Conservation (phyloP, 64 coral and sea anemone genomes). For the Stylophora pistillata region DNA sequence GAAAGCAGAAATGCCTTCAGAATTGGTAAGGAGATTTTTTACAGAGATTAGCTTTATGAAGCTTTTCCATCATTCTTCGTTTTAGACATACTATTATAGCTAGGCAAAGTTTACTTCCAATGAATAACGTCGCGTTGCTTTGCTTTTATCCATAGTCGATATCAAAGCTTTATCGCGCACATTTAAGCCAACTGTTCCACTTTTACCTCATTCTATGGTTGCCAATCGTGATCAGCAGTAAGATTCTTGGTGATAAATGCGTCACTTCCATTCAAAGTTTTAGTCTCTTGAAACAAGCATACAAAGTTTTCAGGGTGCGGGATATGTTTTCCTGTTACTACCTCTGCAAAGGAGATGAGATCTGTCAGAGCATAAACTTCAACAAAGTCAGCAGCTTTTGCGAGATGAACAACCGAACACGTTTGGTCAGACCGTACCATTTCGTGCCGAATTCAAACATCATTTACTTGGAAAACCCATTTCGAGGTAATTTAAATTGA, state of each 20-base stretch:
- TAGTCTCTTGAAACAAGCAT: conserved; percentile 23
- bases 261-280: conserved; percentile 47
- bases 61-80: too few relatives aligned
- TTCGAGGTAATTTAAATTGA: conserved; percentile 35
- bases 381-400: conserved; percentile 35
- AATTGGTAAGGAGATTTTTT: too few relatives aligned
- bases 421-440: background rate
- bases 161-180: background rate
- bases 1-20: too few relatives aligned
- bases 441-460: background rate
- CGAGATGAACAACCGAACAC: conserved; percentile 62
- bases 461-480: conserved; percentile 49
- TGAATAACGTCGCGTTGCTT: background rate
- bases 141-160: background rate
- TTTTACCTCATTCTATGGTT: background rate
- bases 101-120: background rate
- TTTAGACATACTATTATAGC: too few relatives aligned
- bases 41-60: too few relatives aligned
- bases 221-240: background rate
- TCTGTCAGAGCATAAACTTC: conserved; percentile 72
- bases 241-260: conserved; percentile 7
- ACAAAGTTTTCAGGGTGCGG: background rate
- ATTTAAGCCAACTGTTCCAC: background rate
- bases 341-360: conserved; percentile 31
- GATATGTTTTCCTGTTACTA: conserved; percentile 59